Evolutionary conservation across 1,140 invertebrate genomes (phyloP).

Genomic region (Megathymus violae): DNA sequence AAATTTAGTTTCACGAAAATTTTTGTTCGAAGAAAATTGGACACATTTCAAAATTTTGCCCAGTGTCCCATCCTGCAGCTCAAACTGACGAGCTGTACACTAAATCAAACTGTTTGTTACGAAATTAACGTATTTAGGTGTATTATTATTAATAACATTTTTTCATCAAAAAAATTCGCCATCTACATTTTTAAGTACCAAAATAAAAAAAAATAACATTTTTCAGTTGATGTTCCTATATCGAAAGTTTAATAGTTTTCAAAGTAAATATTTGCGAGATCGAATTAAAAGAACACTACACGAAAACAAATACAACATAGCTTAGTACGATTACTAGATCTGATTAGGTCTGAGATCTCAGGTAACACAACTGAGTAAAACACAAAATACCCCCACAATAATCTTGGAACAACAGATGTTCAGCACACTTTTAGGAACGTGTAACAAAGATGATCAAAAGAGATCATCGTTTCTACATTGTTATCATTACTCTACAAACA

Average conservation of each 20-base stretch:
- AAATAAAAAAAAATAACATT: too few species aligned
- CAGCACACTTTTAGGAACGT: not conserved
- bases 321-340: not conserved
- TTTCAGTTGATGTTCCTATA: too few species aligned
- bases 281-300: too few species aligned
- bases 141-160: too few species aligned
- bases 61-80: conserved; percentile 22
- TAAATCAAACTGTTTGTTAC: not conserved
- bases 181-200: not conserved
- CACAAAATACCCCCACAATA: not conserved
- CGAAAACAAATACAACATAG: too few species aligned
- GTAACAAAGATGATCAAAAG: conserved; percentile 15
- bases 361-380: too few species aligned
- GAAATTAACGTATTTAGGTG: too few species aligned
- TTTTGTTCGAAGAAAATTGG: conserved; percentile 11
- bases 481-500: not conserved
- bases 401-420: conserved; percentile 13
- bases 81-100: not conserved
- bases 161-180: too few species aligned
- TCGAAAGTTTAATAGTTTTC: too few species aligned
- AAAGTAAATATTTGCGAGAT: too few species aligned
- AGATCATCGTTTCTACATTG: conserved; percentile 3
- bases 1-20: not conserved
- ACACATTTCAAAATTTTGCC: conserved; percentile 19
- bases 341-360: too few species aligned